Percentiles rank a stretch among this genome's conserved stretches.
Evolutionary conservation across 2,888 invertebrate genomes (phyloP).

Genomic region (Hydropsyche betteni): DNA sequence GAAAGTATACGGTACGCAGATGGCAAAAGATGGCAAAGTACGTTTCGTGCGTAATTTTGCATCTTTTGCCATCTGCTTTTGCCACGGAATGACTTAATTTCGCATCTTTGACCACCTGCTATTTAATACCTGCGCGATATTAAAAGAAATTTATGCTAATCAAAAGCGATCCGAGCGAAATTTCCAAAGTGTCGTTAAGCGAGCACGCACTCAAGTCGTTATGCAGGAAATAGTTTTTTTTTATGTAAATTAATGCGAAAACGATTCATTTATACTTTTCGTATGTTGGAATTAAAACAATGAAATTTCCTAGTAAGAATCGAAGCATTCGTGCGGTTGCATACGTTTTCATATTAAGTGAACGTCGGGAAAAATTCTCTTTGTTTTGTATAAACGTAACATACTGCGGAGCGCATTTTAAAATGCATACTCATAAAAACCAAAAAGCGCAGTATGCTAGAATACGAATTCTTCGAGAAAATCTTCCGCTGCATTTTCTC

Average conservation of each 20-base stretch:
- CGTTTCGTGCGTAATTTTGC: constrained; percentile 27
- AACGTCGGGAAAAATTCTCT: no score
- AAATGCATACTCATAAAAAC: constrained; percentile 26
- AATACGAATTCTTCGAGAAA: not conserved
- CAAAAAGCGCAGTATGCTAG: not conserved
- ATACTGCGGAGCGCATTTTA: constrained; percentile 5
- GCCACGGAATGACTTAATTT: constrained; percentile 24
- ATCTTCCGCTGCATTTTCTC: constrained; percentile 20
- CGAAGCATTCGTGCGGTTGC: no score
- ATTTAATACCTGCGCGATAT: not conserved
- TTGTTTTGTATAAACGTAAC: no score
- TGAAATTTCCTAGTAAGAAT: no score
- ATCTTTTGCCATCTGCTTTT: constrained; percentile 29
- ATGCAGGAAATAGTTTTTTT: no score
- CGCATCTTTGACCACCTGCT: constrained; percentile 15
- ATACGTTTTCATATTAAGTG: no score
- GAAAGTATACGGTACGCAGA: constrained; percentile 17
- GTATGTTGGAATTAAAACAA: not conserved
- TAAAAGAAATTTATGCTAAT: constrained; percentile 14
- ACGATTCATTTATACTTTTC: not conserved
- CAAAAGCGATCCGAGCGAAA: not conserved
- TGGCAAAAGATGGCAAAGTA: constrained; percentile 19
- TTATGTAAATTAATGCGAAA: no score
- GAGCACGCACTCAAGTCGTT: no score
- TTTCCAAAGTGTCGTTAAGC: no score